Percentiles rank a stretch among this genome's conserved stretches.
Evolutionary conservation across 2,888 invertebrate genomes (phyloP).

Genomic region (Nymphalis c-album): DNA sequence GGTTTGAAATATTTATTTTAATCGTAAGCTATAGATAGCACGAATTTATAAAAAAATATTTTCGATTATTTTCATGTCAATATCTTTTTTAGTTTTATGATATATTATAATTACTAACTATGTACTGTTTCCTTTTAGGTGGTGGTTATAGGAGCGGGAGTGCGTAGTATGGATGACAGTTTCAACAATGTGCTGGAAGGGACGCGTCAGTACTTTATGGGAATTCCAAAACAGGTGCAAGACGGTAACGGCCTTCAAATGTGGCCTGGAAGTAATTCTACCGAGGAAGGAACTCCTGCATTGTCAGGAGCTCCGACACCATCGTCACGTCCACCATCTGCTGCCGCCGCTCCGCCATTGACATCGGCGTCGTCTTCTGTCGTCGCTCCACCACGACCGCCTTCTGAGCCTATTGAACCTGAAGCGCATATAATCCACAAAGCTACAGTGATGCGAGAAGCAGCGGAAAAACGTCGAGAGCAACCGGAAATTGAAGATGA

Average conservation of each 20-base stretch:
- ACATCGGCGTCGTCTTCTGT: constrained; percentile 58
- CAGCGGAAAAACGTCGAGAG: constrained; percentile 73
- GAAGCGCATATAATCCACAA: constrained; percentile 80
- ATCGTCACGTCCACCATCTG: constrained; percentile 76
- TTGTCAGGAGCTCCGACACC: constrained; percentile 72
- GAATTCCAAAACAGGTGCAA: constrained; percentile 84
- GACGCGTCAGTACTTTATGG: constrained; percentile 91
- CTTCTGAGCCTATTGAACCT: constrained; percentile 76
- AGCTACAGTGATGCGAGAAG: constrained; percentile 79
- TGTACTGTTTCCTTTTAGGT: constrained; percentile 49
- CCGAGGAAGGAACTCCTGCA: constrained; percentile 70
- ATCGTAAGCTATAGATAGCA: no score
- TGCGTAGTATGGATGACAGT: constrained; percentile 87
- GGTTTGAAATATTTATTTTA: no score
- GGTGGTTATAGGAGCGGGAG: constrained; percentile 53
- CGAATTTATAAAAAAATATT: no score
- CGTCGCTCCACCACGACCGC: constrained; percentile 72
- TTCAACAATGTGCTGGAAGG: constrained; percentile 91
- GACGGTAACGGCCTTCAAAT: constrained; percentile 63
- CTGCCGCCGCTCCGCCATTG: constrained; percentile 69
- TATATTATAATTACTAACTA: constrained; percentile 2
- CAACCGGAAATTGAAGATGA: constrained; percentile 73
- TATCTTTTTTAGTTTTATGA: neutral
- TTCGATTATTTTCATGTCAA: no score
- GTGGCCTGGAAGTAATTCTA: constrained; percentile 62